A percentile compares a stretch with the other conserved stretches of the same genome.
phyloP scores from a whole-genome alignment of 2,888 invertebrate species.

The Leucoma salicis region DNA sequence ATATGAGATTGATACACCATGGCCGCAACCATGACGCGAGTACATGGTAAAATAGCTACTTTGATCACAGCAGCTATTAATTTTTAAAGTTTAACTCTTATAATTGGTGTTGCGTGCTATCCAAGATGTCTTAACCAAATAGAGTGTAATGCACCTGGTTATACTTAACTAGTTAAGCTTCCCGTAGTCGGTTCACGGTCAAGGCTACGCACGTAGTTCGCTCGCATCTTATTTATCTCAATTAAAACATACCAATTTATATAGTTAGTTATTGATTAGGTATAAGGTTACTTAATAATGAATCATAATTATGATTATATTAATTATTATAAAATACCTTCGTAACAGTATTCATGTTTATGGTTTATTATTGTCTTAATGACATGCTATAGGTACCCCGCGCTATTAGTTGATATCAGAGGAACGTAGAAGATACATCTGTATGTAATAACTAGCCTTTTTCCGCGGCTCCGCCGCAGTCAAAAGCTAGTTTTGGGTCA shows the following conservation, averaged over 20 bases:
- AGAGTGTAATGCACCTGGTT: too few species aligned
- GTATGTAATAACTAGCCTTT: too few species aligned
- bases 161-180: background rate
- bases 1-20: slow-evolving; percentile 6
- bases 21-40: background rate
- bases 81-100: background rate
- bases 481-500: too few species aligned
- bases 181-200: slow-evolving; percentile 46
- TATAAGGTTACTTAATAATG: background rate
- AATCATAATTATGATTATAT: background rate
- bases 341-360: too few species aligned
- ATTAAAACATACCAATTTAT: background rate
- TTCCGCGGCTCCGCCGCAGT: too few species aligned
- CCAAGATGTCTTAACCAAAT: background rate
- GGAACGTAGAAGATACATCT: too few species aligned
- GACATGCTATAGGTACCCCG: too few species aligned
- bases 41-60: background rate
- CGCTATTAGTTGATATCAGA: too few species aligned
- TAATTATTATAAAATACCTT: too few species aligned
- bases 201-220: slow-evolving; percentile 33
- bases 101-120: background rate
- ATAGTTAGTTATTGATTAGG: background rate
- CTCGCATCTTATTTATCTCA: slow-evolving; percentile 6
- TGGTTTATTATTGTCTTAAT: too few species aligned
- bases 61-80: background rate